Conservation (phyloP, 2,797 vertebrate genomes). For the Falco columbarius region DNA sequence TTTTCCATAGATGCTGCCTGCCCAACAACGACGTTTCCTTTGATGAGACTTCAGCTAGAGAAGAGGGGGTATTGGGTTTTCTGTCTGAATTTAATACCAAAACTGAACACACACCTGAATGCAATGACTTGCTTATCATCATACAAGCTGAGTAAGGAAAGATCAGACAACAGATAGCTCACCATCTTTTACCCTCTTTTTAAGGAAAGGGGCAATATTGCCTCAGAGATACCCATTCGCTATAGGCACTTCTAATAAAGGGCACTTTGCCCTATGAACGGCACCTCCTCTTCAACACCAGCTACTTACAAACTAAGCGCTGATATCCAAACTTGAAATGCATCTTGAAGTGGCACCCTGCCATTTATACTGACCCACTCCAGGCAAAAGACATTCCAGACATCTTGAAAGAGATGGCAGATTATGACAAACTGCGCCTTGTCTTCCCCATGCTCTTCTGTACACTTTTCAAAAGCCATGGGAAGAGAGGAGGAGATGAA, state of each 20-base stretch:
- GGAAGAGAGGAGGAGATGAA: background rate
- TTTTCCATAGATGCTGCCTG: background rate
- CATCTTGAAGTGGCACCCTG: background rate
- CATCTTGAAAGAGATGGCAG: background rate
- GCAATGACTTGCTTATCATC: background rate
- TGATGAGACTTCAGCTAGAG: background rate
- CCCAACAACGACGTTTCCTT: background rate
- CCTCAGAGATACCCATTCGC: background rate
- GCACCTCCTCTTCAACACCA: background rate
- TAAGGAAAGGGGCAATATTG: background rate
- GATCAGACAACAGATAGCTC: background rate
- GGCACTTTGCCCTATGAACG: background rate
- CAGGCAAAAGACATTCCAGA: background rate
- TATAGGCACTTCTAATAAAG: background rate
- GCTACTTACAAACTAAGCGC: background rate
- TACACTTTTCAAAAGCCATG: background rate
- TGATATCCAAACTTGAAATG: background rate
- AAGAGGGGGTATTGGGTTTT: background rate
- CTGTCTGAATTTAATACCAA: background rate
- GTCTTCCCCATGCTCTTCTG: background rate
- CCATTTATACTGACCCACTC: background rate
- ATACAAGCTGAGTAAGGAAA: background rate
- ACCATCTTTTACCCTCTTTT: background rate
- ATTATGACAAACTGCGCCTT: background rate
- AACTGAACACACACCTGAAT: background rate